Evolutionary conservation across 2,113 vertebrate species (phyloP).

Genomic region (Agapornis roseicollis): DNA sequence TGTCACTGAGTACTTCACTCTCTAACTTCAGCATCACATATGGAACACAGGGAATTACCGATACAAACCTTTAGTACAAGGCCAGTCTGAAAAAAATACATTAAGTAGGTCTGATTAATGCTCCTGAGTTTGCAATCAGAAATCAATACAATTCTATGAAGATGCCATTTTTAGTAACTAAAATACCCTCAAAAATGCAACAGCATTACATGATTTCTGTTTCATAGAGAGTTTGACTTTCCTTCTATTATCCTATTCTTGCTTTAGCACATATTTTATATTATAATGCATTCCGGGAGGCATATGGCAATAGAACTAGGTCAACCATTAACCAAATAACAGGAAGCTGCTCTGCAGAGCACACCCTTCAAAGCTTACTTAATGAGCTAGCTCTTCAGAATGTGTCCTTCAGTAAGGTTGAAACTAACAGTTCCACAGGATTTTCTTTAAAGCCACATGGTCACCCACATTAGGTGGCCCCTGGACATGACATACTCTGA

Average conservation of each 20-base stretch:
- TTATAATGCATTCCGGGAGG: constrained; percentile 85
- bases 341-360: constrained; percentile 79
- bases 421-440: constrained; percentile 56
- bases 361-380: constrained; percentile 80
- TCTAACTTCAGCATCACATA: neutral
- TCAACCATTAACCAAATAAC: constrained; percentile 92
- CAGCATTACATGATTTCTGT: constrained; percentile 29
- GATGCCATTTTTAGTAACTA: constrained; percentile 30
- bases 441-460: constrained; percentile 66
- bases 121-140: neutral
- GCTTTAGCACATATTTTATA: constrained; percentile 78
- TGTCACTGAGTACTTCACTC: constrained; percentile 26
- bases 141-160: constrained; percentile 28
- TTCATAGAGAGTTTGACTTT: constrained; percentile 63
- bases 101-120: neutral
- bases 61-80: neutral
- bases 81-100: neutral
- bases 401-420: constrained; percentile 83
- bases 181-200: neutral
- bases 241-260: constrained; percentile 71
- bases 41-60: neutral
- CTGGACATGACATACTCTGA: constrained; percentile 1
- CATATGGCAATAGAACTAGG: constrained; percentile 91
- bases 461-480: constrained; percentile 32
- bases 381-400: constrained; percentile 79